These are phyloP conservation scores for Chymomyza procnemis DNA, from an alignment of 2,888 invertebrate species.

Conservation along the genomic window DNA sequence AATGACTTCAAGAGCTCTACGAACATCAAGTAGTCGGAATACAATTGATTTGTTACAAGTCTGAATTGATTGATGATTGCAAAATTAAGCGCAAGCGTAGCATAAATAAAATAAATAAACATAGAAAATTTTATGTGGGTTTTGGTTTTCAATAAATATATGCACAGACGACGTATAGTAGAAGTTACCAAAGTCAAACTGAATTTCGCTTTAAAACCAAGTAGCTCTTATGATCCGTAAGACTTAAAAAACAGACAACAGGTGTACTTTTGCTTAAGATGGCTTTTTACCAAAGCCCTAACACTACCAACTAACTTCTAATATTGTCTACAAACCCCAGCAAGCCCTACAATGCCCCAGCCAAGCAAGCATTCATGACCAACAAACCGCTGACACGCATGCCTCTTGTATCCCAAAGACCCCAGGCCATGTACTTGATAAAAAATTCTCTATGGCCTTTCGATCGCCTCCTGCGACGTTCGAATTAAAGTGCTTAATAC, in stretches of 20 bases:
- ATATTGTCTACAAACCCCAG: background rate
- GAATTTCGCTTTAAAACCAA: background rate
- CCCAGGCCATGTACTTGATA: conserved; percentile 1
- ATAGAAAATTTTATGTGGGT: background rate
- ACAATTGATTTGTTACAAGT: background rate
- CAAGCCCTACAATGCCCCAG: background rate
- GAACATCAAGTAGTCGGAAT: background rate
- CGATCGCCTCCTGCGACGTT: conserved; percentile 9
- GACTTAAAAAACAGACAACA: background rate
- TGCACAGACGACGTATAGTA: too few species aligned
- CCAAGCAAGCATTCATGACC: background rate
- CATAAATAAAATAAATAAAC: background rate
- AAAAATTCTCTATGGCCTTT: conserved; percentile 19
- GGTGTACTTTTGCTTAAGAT: background rate
- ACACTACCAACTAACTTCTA: background rate
- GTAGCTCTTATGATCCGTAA: background rate
- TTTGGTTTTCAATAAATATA: background rate
- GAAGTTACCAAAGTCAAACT: background rate
- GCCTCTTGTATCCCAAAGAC: background rate
- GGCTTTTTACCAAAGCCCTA: background rate
- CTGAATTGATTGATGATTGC: background rate
- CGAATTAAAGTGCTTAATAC: conserved; percentile 21
- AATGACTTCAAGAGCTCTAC: background rate
- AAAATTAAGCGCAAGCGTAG: background rate
- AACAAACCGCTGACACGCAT: background rate